A percentile compares a stretch with the other conserved stretches of the same genome.
phyloP scores from a whole-genome alignment of 2,797 vertebrate species.

The Benthosema pterotum region DNA sequence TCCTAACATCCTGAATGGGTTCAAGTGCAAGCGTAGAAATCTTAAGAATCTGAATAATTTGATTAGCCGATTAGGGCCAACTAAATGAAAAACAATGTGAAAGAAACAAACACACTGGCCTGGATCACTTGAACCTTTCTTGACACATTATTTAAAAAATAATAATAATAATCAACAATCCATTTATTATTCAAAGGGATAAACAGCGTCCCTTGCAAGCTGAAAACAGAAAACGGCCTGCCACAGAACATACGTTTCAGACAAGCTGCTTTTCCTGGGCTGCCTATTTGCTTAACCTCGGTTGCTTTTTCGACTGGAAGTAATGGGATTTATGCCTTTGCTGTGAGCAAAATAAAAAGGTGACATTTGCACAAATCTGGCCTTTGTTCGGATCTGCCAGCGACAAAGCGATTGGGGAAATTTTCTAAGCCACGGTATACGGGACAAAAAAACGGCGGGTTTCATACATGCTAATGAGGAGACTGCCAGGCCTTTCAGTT shows the following conservation, averaged over 20 bases:
- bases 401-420: slow-evolving; percentile 72
- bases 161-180: slow-evolving; percentile 51
- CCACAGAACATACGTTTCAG: slow-evolving; percentile 72
- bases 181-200: slow-evolving; percentile 77
- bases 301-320: slow-evolving; percentile 76
- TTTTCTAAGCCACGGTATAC: slow-evolving; percentile 67
- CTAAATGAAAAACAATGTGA: slow-evolving; percentile 43
- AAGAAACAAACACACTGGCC: slow-evolving; percentile 66
- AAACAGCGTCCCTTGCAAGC: slow-evolving; percentile 79
- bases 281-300: slow-evolving; percentile 81
- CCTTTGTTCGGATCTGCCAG: slow-evolving; percentile 80
- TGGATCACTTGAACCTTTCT: slow-evolving; percentile 69
- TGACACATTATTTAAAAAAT: slow-evolving; percentile 29
- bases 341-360: slow-evolving; percentile 71
- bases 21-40: slow-evolving; percentile 36
- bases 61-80: slow-evolving; percentile 36
- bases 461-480: slow-evolving; percentile 71
- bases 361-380: slow-evolving; percentile 85
- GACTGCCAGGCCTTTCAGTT: slow-evolving; percentile 12
- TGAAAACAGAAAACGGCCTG: slow-evolving; percentile 66
- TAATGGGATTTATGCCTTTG: slow-evolving; percentile 82
- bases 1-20: no score
- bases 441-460: slow-evolving; percentile 53
- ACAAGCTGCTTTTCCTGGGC: slow-evolving; percentile 52
- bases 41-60: slow-evolving; percentile 10